These are phyloP conservation scores for Pocota personata DNA, from an alignment of 2,888 invertebrate genomes.

Conservation along the genomic window DNA sequence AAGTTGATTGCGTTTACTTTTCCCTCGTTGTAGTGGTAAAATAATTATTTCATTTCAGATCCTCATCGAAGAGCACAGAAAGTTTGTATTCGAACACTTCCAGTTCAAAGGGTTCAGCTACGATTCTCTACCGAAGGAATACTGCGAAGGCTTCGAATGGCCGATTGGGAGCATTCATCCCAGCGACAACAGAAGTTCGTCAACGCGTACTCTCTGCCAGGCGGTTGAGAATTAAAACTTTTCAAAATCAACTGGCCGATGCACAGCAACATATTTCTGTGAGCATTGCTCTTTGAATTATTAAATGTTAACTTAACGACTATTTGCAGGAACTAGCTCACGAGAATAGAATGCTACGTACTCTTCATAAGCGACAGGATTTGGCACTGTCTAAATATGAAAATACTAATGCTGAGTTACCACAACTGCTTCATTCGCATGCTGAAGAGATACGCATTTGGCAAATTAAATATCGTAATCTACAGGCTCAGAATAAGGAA, in stretches of 20 bases:
- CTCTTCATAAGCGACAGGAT: constrained; percentile 91
- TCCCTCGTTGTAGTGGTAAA: not conserved
- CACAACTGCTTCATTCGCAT: constrained; percentile 88
- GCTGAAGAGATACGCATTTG: constrained; percentile 90
- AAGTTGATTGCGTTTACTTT: constrained; percentile 57
- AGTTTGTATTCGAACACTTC: constrained; percentile 81
- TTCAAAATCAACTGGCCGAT: constrained; percentile 91
- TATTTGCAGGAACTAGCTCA: constrained; percentile 85
- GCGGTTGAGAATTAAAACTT: constrained; percentile 88
- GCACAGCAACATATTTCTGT: constrained; percentile 91
- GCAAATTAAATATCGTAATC: constrained; percentile 87
- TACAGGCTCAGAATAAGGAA: constrained; percentile 87
- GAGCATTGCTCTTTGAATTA: constrained; percentile 75
- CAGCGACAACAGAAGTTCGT: constrained; percentile 81
- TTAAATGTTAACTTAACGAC: not conserved
- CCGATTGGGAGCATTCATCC: constrained; percentile 77
- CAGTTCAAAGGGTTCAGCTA: constrained; percentile 81
- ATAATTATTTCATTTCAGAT: constrained; percentile 71
- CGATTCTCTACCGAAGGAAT: constrained; percentile 78
- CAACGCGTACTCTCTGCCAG: constrained; percentile 91
- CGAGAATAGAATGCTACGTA: constrained; percentile 90
- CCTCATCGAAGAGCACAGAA: constrained; percentile 82
- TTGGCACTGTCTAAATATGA: constrained; percentile 90
- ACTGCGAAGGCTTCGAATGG: constrained; percentile 50
- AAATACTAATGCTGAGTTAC: constrained; percentile 90